phyloP scores from a whole-genome alignment of 2,797 vertebrate species.

The Peromyscus aztecus region DNA sequence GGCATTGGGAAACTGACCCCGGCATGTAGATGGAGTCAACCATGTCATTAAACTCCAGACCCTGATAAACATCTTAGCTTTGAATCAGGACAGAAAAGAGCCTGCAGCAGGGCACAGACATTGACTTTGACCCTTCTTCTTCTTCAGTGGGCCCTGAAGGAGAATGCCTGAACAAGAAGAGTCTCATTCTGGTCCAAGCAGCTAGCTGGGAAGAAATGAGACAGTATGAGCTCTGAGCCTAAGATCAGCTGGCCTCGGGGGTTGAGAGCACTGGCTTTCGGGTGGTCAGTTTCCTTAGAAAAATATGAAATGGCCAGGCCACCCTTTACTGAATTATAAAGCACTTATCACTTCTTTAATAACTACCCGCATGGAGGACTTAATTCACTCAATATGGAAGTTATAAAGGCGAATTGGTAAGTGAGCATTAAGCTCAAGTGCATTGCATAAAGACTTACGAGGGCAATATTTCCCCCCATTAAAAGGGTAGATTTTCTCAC shows the following conservation, averaged over 20 bases:
- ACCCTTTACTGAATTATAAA: slow-evolving; percentile 83
- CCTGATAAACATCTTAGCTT: background rate
- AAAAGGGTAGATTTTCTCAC: slow-evolving; percentile 62
- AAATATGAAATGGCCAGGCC: slow-evolving; percentile 78
- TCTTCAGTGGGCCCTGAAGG: background rate
- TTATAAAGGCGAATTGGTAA: slow-evolving; percentile 83
- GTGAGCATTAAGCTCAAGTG: slow-evolving; percentile 79
- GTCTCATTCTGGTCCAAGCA: background rate
- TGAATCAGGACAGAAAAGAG: slow-evolving; percentile 1
- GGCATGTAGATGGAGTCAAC: background rate
- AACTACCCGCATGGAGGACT: slow-evolving; percentile 79
- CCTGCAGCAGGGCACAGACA: background rate
- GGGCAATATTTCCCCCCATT: slow-evolving; percentile 73
- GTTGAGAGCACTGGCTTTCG: background rate
- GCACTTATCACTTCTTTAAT: slow-evolving; percentile 86
- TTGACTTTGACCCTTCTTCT: background rate
- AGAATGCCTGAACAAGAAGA: background rate
- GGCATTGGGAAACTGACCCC: background rate
- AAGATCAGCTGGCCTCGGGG: slow-evolving; percentile 19
- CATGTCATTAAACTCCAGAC: background rate
- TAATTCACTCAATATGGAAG: slow-evolving; percentile 85
- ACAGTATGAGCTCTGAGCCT: background rate
- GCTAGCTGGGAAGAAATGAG: background rate
- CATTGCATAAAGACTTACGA: slow-evolving; percentile 75
- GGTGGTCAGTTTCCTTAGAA: slow-evolving; percentile 67